Conservation (phyloP, 2,888 invertebrate species). For the Onchidella celtica region DNA sequence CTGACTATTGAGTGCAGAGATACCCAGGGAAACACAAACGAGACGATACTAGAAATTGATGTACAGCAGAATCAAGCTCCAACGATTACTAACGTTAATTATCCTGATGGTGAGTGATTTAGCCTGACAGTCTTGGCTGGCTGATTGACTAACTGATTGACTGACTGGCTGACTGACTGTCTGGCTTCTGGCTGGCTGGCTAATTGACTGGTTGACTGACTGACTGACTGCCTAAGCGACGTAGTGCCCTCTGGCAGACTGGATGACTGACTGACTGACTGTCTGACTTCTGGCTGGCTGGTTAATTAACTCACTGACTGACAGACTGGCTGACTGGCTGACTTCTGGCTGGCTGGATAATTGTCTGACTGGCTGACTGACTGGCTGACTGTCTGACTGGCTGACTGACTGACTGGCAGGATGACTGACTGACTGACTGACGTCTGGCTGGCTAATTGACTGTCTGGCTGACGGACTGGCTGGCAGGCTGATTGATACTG, state of each 20-base stretch:
- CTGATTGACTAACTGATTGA: conserved; percentile 1
- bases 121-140: background rate
- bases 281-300: background rate
- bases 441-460: too few relatives aligned
- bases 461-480: too few relatives aligned
- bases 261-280: background rate
- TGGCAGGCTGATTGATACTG: too few relatives aligned
- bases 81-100: conserved; percentile 22
- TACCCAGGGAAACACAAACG: background rate
- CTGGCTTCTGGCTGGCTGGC: background rate
- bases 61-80: conserved; percentile 42
- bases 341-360: background rate
- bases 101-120: conserved; percentile 26
- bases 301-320: background rate
- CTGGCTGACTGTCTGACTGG: too few relatives aligned
- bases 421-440: too few relatives aligned
- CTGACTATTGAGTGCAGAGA: conserved; percentile 28
- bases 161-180: background rate
- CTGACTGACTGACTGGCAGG: too few relatives aligned
- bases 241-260: too few relatives aligned
- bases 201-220: background rate
- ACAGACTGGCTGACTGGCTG: background rate
- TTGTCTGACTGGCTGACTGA: too few relatives aligned
- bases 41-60: conserved; percentile 24
- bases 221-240: too few relatives aligned